Base-by-base conservation (phyloP, 2,797 vertebrate genomes). In the Cynodonichthys magdalenae region DNA sequence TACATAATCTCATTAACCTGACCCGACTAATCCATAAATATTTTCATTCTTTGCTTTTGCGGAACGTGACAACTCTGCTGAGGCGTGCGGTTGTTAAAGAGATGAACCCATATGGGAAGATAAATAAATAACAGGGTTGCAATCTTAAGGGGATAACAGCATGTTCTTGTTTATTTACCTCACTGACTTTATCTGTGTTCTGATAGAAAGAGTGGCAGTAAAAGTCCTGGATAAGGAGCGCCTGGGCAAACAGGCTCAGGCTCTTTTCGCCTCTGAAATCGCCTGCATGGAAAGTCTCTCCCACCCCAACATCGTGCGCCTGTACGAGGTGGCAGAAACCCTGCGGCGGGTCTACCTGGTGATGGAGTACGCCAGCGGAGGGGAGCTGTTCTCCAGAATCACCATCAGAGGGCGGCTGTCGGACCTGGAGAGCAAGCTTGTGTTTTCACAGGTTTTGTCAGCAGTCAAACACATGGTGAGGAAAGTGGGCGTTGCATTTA, bases 301-400 rank as follows among this genome's bases (percentile, higher is more conserved):
- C 17, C 93, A 94, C 59, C 92, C 94, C 15, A 93, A 93, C 73
- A 84, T 94, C 1, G 89, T 93, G 59, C 84, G 87, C 7, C 80
- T 94, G 63, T 94, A 92, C 8, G 93, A 94, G 77, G 93, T 93
- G 73, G 69, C 93, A 79, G 93, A 94, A 73, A 93, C 92, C 0
- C 70, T 84, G 50, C 86, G 86, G 60, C 59, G 82, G 27, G 77
- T 93, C 52, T 86, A 93, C 73, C 83, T 94, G 67, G 91, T 93
- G 60, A 93, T 92, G 92, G 92, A 94, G 85, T 93, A 92, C 0
- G 92, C 92, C 36, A 75, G 82, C 0, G 83, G 91, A 62, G 92
- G 92, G 54, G 92, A 94, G 74, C 89, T 94, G 34, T 94, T 90
- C 82, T 89, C 90, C 31, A 87, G 71, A 1, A 87, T 93, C 75